Percentiles rank a stretch among this genome's conserved stretches.
Evolutionary conservation across 2,113 vertebrate species (phyloP).

Genomic region (Garra rufa): DNA sequence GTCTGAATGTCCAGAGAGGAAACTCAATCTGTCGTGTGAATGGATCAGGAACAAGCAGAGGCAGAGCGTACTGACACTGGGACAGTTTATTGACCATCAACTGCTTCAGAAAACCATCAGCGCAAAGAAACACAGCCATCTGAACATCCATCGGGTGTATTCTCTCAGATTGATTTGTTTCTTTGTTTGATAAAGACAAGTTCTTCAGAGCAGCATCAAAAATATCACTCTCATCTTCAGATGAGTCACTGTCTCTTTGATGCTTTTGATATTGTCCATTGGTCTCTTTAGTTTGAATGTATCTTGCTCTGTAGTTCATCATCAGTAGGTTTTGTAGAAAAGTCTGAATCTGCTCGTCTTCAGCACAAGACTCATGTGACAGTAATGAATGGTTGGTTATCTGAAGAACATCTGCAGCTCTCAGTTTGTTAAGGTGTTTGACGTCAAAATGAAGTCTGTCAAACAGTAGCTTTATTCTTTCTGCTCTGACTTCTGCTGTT

Average conservation of each 20-base stretch:
- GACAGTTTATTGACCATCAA: slow-evolving; percentile 74
- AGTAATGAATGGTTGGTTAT: not conserved
- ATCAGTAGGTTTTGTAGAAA: not conserved
- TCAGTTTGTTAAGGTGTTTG: not conserved
- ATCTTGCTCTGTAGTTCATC: not conserved
- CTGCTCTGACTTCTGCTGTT: too few relatives aligned
- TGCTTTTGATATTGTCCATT: too few relatives aligned
- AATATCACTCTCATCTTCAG: too few relatives aligned
- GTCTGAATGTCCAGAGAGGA: slow-evolving; percentile 50
- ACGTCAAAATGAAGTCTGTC: not conserved
- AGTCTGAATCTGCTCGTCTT: not conserved
- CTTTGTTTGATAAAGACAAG: too few relatives aligned
- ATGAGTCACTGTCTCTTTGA: too few relatives aligned
- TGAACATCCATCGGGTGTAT: too few relatives aligned
- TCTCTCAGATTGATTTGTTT: too few relatives aligned
- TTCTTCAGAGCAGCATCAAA: too few relatives aligned
- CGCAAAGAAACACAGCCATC: slow-evolving; percentile 68
- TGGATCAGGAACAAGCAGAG: slow-evolving; percentile 62
- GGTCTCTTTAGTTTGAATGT: not conserved
- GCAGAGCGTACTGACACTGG: slow-evolving; percentile 71
- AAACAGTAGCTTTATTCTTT: too few relatives aligned
- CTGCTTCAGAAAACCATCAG: slow-evolving; percentile 57
- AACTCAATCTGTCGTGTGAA: slow-evolving; percentile 65
- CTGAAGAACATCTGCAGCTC: not conserved
- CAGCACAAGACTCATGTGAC: not conserved